A percentile compares a stretch with the other conserved stretches of the same genome.
Conservation (phyloP, 1,140 invertebrate species). For the Teleopsis dalmanni region DNA sequence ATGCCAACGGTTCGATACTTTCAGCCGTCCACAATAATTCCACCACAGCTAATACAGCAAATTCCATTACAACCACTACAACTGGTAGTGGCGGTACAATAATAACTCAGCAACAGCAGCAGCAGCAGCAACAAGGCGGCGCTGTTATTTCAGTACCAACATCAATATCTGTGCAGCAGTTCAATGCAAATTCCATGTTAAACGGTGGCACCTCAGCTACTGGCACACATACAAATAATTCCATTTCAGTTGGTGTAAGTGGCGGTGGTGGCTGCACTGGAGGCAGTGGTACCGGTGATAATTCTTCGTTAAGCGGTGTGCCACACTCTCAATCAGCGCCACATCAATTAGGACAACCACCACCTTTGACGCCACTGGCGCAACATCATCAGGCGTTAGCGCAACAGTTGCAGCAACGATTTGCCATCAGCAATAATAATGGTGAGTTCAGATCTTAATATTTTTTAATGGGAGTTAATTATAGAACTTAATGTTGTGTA, state of each 20-base stretch:
- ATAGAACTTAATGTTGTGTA: too few species aligned
- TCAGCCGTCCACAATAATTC: conserved; percentile 43
- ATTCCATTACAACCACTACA: conserved; percentile 20
- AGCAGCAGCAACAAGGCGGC: conserved; percentile 19
- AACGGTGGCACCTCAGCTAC: conserved; percentile 12
- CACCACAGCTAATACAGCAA: conserved; percentile 31
- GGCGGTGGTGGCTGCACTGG: conserved; percentile 27
- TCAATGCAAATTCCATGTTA: conserved; percentile 34
- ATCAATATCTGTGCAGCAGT: conserved; percentile 43
- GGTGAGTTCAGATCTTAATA: conserved; percentile 26
- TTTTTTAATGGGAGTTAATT: conserved; percentile 1
- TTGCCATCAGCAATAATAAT: conserved; percentile 44
- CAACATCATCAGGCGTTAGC: conserved; percentile 44
- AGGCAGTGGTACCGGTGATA: conserved; percentile 46
- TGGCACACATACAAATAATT: conserved; percentile 7
- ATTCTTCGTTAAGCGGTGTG: conserved; percentile 29
- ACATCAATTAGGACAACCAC: conserved; percentile 34
- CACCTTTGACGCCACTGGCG: conserved; percentile 35
- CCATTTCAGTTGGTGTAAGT: conserved; percentile 1
- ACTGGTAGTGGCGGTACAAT: conserved; percentile 9
- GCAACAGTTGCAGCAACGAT: conserved; percentile 42
- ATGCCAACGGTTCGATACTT: conserved; percentile 33
- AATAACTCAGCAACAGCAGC: conserved; percentile 9
- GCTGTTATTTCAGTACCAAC: conserved; percentile 23
- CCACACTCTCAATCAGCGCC: conserved; percentile 41